phyloP scores from a whole-genome alignment of 1,140 invertebrate species.

The Batillaria attramentaria region DNA sequence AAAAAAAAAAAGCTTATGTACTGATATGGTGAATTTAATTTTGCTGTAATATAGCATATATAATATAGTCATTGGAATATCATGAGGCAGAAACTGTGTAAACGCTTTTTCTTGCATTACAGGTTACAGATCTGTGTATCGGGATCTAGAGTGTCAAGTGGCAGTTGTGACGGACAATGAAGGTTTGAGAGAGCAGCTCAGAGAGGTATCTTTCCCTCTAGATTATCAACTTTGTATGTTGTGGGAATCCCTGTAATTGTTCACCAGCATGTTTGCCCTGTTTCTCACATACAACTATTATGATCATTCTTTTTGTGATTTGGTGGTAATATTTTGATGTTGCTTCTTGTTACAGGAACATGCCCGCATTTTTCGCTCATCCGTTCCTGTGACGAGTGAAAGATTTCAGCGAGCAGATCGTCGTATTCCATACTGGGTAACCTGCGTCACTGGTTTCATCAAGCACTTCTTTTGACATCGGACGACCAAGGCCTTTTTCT shows the following conservation, averaged over 20 bases:
- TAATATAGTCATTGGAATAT: too few species aligned
- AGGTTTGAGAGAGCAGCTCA: constrained; percentile 75
- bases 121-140: constrained; percentile 84
- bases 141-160: constrained; percentile 95
- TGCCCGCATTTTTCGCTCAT: constrained; percentile 77
- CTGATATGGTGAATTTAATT: background rate
- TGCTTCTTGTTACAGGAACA: constrained; percentile 72
- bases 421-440: constrained; percentile 73
- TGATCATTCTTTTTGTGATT: background rate
- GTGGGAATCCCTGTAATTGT: background rate
- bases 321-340: constrained; percentile 14
- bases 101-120: constrained; percentile 35
- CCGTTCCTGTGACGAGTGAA: constrained; percentile 67
- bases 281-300: background rate
- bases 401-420: constrained; percentile 71
- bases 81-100: too few species aligned
- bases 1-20: background rate
- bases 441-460: constrained; percentile 70
- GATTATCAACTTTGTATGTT: background rate
- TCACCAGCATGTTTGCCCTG: background rate
- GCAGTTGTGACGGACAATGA: constrained; percentile 87
- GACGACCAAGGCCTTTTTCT: too few species aligned
- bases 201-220: constrained; percentile 62
- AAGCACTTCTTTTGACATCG: constrained; percentile 71
- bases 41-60: too few species aligned